Percentiles rank a stretch among this genome's conserved stretches.
These are phyloP conservation scores for Pipistrellus kuhlii DNA, from an alignment of 2,797 vertebrate genomes.

Conservation along the genomic window DNA sequence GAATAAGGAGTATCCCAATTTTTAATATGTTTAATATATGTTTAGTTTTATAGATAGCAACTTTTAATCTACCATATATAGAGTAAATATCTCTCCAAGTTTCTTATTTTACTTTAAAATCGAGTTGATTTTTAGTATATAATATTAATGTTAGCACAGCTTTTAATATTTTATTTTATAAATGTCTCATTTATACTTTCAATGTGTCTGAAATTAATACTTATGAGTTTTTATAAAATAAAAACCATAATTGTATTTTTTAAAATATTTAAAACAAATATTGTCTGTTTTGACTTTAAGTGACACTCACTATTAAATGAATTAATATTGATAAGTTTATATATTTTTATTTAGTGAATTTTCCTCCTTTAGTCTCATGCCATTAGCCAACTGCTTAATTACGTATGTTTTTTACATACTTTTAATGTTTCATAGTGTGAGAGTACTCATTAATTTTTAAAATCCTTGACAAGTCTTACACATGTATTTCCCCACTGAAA, in stretches of 20 bases:
- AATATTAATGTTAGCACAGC: background rate
- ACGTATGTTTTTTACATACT: background rate
- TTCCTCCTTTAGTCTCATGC: background rate
- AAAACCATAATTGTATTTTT: background rate
- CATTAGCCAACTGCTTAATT: background rate
- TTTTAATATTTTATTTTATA: slow-evolving; percentile 7
- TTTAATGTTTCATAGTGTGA: background rate
- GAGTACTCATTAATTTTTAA: background rate
- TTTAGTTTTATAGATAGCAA: background rate
- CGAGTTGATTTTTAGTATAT: background rate
- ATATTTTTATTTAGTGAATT: background rate
- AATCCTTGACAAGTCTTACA: background rate
- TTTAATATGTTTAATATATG: slow-evolving; percentile 2
- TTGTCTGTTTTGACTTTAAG: background rate
- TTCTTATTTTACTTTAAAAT: background rate
- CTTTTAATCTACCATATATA: background rate
- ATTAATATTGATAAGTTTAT: background rate
- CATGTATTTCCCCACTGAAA: background rate
- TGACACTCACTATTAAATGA: background rate
- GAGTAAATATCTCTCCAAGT: background rate
- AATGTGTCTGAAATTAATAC: background rate
- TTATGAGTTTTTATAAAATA: background rate
- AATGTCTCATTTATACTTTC: background rate
- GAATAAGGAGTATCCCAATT: background rate
- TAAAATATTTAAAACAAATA: background rate